Base-by-base conservation (phyloP, 1,140 invertebrate species). In the Trinorchestia longiramus region DNA sequence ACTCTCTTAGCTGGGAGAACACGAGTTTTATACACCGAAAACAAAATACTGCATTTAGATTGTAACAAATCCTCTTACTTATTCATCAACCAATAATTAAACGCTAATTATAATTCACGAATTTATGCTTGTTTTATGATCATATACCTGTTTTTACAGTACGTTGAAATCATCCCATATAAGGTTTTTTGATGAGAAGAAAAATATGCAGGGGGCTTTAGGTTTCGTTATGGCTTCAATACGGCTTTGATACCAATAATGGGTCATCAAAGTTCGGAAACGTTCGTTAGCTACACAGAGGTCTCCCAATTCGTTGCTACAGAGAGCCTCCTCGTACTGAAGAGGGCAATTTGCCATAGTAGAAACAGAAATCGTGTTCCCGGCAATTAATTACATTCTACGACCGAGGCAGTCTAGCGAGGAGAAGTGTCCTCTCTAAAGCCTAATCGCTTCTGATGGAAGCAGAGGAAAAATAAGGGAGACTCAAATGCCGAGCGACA, bases 391-490 rank as follows among this genome's bases (percentile, higher is more conserved):
- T 77, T 77, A 77, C 62, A 11, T 77, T 36, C 62, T 77, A 77
- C 28, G 62, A 77, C 62, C 62, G 62, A 77, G 62, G 62, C 62
- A 77, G 62, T 77, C 28, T 36, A 77, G 62, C 62, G 62, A 77
- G 62, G 62, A 77, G 62, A 77, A 77, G 62, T 77, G 62, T 28
- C 62, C 62, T 77, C 62, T 77, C 43, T 40, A 45, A 94, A 94
- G 92, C 44, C 44, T 45, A 94, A 94, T 43, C 92, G 44, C 92
- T 94, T 94, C 44, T 47, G 92, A 94, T 94, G 36, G 92, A 94
- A 40, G 43, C 23, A 8, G 19, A 45, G 8, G 40, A 44, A 94
- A 94, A 94, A 94, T 94, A 44, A 44, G 40, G 40, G 92, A 47
- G 40, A 44, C 43, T 47, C 43, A 94, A 94, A 94, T 94, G 43